Evolutionary conservation across 2,113 vertebrate species (phyloP).

Genomic region (Anthoscopus minutus): DNA sequence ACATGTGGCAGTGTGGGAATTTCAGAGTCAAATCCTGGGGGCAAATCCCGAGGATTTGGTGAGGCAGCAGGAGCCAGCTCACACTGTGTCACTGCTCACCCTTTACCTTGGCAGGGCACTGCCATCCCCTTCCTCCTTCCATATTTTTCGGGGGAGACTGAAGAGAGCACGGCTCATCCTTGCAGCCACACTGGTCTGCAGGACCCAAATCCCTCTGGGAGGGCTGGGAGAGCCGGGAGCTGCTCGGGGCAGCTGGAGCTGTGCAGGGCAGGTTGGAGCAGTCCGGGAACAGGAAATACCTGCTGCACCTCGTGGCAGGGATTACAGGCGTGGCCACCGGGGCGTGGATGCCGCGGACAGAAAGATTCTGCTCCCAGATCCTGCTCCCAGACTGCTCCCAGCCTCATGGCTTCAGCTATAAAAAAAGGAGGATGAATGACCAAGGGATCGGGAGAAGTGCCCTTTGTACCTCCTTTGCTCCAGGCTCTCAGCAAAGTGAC

Average conservation of each 20-base stretch:
- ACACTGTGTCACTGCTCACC: rapidly evolving
- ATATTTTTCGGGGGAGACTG: neutral
- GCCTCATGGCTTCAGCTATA: rapidly evolving
- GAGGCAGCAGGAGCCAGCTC: neutral
- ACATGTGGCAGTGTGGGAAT: neutral
- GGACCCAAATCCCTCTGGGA: neutral
- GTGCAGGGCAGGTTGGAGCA: neutral
- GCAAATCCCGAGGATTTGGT: neutral
- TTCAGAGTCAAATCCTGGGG: neutral
- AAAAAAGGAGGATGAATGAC: neutral
- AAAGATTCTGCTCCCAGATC: neutral
- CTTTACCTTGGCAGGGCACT: neutral
- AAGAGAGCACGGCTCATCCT: rapidly evolving
- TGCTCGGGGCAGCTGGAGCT: neutral
- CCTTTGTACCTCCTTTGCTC: neutral
- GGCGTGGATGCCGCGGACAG: rapidly evolving
- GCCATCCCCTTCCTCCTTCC: neutral
- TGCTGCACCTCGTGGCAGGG: neutral
- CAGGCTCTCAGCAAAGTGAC: rapidly evolving
- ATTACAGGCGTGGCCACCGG: neutral
- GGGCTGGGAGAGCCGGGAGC: neutral
- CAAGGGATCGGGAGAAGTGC: neutral
- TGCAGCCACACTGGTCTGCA: neutral
- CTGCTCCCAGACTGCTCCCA: neutral
- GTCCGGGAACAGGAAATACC: neutral